A percentile compares a stretch with the other conserved stretches of the same genome.
phyloP scores from a whole-genome alignment of 1,140 invertebrate genomes.

The Ceratitis capitata region DNA sequence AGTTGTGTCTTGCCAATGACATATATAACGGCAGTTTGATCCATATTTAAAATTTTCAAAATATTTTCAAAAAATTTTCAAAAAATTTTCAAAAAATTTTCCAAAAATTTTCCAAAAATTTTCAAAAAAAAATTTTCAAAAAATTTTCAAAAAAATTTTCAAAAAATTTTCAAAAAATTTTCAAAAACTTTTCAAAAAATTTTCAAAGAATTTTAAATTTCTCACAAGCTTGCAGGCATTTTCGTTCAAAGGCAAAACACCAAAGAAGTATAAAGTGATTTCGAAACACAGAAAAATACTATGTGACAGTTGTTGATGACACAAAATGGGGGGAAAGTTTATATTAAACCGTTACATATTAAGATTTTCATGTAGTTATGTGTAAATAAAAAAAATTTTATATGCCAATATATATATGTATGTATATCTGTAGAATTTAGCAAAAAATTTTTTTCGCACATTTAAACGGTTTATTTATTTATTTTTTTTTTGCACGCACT shows the following conservation, averaged over 20 bases:
- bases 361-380: too few species aligned
- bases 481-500: background rate
- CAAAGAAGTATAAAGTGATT: background rate
- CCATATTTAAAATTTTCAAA: background rate
- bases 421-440: background rate
- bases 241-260: background rate
- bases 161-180: too few species aligned
- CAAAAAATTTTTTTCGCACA: background rate
- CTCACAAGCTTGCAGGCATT: background rate
- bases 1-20: background rate
- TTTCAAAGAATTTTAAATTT: background rate
- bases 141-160: too few species aligned
- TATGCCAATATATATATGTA: background rate
- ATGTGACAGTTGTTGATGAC: background rate
- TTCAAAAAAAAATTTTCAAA: too few species aligned
- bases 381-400: too few species aligned
- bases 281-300: background rate
- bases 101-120: too few species aligned
- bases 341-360: background rate
- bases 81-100: too few species aligned
- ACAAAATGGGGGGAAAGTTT: background rate
- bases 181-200: too few species aligned
- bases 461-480: too few species aligned
- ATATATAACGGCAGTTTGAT: background rate
- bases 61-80: too few species aligned